A percentile compares a stretch with the other conserved stretches of the same genome.
Evolutionary conservation across 37 sponge, comb jelly and placozoan genomes (phyloP).

Genomic region (Aphrocallistes beatrix): DNA sequence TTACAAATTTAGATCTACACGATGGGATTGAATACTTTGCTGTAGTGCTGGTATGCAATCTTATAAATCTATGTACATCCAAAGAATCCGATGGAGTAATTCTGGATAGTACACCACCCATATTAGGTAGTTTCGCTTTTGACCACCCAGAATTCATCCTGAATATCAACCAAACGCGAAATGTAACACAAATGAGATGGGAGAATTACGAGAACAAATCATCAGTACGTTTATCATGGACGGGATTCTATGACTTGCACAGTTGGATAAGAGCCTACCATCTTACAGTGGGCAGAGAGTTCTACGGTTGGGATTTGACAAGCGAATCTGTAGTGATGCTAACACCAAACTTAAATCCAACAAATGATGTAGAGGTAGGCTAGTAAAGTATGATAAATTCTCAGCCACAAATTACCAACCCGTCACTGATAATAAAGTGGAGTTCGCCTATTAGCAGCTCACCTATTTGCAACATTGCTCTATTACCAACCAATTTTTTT

Average conservation of each 20-base stretch:
- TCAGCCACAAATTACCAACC: no score
- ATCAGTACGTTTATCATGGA: slow-evolving; percentile 36
- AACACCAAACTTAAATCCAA: no score
- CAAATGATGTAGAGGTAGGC: no score
- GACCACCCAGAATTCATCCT: slow-evolving; percentile 23
- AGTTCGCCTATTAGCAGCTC: no score
- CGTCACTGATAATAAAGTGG: no score
- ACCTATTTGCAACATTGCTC: no score
- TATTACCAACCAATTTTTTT: no score
- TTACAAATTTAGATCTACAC: slow-evolving; percentile 12
- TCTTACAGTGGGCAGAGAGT: slow-evolving; percentile 40
- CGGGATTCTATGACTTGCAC: slow-evolving; percentile 69
- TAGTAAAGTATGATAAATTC: no score
- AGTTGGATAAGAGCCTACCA: slow-evolving; percentile 35
- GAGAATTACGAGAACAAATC: not conserved
- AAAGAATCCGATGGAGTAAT: slow-evolving; percentile 32
- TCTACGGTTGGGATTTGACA: slow-evolving; percentile 27
- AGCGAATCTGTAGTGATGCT: slow-evolving; percentile 7
- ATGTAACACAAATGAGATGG: slow-evolving; percentile 62
- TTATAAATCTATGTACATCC: slow-evolving; percentile 35
- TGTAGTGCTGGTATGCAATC: slow-evolving; percentile 39
- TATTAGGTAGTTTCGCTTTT: slow-evolving; percentile 68
- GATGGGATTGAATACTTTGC: slow-evolving; percentile 45
- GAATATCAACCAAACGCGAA: slow-evolving; percentile 26
- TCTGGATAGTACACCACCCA: slow-evolving; percentile 66